phyloP scores from a whole-genome alignment of 2,113 vertebrate genomes.

The Bombycilla garrulus region DNA sequence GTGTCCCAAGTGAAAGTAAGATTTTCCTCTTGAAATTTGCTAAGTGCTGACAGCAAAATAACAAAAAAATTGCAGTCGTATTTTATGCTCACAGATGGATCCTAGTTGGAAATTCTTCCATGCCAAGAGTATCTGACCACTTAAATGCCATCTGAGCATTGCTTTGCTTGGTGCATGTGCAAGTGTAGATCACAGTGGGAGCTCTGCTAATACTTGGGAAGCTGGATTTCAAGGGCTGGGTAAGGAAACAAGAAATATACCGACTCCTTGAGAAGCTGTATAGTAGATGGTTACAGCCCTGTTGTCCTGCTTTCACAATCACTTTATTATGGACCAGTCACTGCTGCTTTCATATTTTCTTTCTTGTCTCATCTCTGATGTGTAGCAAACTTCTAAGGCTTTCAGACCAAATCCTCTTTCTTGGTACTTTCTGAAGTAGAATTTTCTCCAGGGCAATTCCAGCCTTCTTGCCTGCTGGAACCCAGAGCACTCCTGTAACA shows the following conservation, averaged over 20 bases:
- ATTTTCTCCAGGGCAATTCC: neutral
- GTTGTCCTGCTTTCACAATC: neutral
- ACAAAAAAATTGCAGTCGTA: neutral
- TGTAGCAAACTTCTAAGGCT: neutral
- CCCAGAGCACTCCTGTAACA: fast-evolving
- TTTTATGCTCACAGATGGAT: conserved; percentile 11
- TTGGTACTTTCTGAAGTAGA: neutral
- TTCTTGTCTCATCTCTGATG: neutral
- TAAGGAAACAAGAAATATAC: neutral
- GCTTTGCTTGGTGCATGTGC: neutral
- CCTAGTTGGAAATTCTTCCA: neutral
- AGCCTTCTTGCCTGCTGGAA: neutral
- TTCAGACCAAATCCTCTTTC: neutral
- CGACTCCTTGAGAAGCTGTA: neutral
- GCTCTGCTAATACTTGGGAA: neutral
- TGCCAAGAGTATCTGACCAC: neutral
- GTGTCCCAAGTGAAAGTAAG: neutral
- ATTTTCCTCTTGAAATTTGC: neutral
- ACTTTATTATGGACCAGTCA: neutral
- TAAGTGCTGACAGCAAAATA: neutral
- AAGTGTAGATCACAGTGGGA: neutral
- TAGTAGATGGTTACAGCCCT: neutral
- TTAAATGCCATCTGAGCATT: neutral
- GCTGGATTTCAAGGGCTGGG: neutral
- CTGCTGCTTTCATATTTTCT: neutral